phyloP scores from a whole-genome alignment of 2,888 invertebrate species.

The Pelosia muscerda region DNA sequence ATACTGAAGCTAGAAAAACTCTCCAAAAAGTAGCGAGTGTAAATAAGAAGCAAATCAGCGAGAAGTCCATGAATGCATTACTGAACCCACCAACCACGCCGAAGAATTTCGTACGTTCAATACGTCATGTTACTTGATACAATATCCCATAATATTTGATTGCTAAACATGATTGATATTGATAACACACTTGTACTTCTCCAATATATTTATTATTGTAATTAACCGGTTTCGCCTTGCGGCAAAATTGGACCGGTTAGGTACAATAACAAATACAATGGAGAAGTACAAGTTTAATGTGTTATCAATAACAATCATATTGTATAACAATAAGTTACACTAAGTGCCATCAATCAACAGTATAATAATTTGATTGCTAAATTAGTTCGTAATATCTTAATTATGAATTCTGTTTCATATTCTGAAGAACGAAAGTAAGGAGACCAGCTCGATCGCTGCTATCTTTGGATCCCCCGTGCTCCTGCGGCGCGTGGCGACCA shows the following conservation, averaged over 20 bases:
- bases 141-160: neutral
- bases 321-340: no score
- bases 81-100: neutral
- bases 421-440: constrained; percentile 32
- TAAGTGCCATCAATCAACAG: no score
- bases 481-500: constrained; percentile 86
- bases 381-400: no score
- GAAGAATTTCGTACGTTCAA: neutral
- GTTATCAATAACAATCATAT: no score
- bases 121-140: neutral
- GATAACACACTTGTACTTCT: no score
- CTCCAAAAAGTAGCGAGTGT: constrained; percentile 87
- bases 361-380: no score
- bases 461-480: constrained; percentile 85
- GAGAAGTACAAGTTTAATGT: no score
- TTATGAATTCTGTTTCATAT: neutral
- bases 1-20: constrained; percentile 87
- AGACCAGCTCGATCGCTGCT: constrained; percentile 59
- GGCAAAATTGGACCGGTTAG: no score
- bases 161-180: no score
- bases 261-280: no score
- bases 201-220: no score
- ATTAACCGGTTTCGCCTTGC: no score
- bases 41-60: constrained; percentile 86
- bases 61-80: constrained; percentile 77